Conservation (phyloP, 2,888 invertebrate species). For the Nasonia oneida region DNA sequence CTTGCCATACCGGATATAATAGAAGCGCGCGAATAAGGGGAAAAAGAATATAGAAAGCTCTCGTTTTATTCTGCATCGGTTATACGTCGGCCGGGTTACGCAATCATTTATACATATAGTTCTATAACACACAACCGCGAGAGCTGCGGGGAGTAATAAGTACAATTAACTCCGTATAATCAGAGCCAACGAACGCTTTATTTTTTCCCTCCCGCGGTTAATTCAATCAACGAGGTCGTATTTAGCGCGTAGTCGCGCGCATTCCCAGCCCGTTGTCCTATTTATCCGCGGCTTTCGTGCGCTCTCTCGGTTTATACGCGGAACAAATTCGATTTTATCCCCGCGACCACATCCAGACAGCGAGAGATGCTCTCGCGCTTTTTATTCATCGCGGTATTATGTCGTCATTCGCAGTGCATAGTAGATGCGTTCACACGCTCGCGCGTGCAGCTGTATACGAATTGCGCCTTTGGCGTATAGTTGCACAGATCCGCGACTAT, state of each 20-base stretch:
- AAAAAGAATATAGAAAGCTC: not conserved
- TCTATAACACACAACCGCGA: too few relatives aligned
- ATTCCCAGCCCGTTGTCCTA: constrained; percentile 21
- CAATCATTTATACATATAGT: too few relatives aligned
- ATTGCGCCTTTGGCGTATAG: too few relatives aligned
- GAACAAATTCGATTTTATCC: not conserved
- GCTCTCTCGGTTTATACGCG: not conserved
- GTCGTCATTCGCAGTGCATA: too few relatives aligned
- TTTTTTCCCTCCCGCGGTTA: constrained; percentile 8
- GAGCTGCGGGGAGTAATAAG: not conserved
- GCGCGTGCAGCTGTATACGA: too few relatives aligned
- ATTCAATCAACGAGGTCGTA: constrained; percentile 51
- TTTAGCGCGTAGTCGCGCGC: constrained; percentile 10
- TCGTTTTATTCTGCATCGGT: not conserved
- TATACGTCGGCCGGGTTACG: not conserved
- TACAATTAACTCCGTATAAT: not conserved
- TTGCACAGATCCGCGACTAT: too few relatives aligned
- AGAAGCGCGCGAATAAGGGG: not conserved
- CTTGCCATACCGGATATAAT: not conserved
- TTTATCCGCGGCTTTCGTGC: constrained; percentile 32
- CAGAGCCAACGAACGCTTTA: not conserved
- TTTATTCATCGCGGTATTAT: too few relatives aligned
- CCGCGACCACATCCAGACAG: not conserved
- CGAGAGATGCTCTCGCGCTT: too few relatives aligned
- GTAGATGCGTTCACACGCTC: too few relatives aligned